Base-by-base conservation (phyloP, 2,888 invertebrate genomes). In the Galerucella nymphaeae region DNA sequence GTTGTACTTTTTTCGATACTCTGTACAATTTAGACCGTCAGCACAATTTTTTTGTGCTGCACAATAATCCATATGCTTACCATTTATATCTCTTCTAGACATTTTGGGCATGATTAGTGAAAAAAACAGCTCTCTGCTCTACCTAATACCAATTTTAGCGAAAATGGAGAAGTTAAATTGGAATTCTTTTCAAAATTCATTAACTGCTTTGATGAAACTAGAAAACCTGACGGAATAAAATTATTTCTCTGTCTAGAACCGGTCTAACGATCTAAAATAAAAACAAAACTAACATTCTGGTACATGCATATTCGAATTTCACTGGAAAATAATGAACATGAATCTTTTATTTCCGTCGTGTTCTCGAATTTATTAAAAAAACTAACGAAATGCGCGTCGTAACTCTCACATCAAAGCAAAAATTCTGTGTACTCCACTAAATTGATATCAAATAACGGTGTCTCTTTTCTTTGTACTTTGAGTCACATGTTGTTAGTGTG, bases 391-490 rank as follows among this genome's bases (percentile, higher is more conserved):
- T 61, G n/a, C 68, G 68, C 68, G 61, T 61, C 68, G 68, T 38
- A 30, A 61, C 59, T 61, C 50, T 48, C 11, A 61, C 68, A 68
- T 68, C 68, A 68, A 59, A 68, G 59, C 16, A 53, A 53, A 53
- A 18, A 53, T 53, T 53, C 53, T 53, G 16, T 53, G 53, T 53
- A 53, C 53, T 65, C 70, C 53, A 58, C 59, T 70, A 63, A 59
- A 65, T 65, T 64, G 70, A 65, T 70, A 70, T 70, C 70, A 70
- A 68, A 68, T 68, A 68, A 68, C 68, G 50, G 30, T 48, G 68
- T 55, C 20, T 68, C 53, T 61, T 68, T 59, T 45, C 59, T 68
- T 68, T 48, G 58, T 61, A 50, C 50, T 68, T 59, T 48, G 61
- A 30, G 68, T 68, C 45, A 61, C 61, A 61, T 68, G 50, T 57